phyloP scores from a whole-genome alignment of 2,888 invertebrate genomes.

The Drosophila stalkeri region DNA sequence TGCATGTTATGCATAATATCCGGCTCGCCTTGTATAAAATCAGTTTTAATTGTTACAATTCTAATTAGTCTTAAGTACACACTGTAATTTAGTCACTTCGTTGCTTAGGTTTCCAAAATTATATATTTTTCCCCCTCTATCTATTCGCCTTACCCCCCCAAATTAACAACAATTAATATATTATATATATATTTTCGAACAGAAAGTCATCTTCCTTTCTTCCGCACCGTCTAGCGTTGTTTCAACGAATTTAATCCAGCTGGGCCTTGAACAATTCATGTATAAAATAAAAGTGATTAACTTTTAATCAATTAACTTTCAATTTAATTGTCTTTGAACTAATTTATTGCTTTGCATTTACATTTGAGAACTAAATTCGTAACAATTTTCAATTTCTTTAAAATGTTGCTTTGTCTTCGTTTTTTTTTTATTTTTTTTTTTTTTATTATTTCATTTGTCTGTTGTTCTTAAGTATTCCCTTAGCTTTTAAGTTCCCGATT shows the following conservation, averaged over 20 bases:
- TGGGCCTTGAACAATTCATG: conserved; percentile 43
- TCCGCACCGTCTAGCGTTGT: conserved; percentile 33
- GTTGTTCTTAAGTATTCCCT: conserved; percentile 62
- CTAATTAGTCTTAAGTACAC: conserved; percentile 63
- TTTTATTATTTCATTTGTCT: neutral
- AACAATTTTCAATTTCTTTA: neutral
- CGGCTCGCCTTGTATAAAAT: conserved; percentile 67
- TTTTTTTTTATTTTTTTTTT: conserved; percentile 13
- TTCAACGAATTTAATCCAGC: conserved; percentile 66
- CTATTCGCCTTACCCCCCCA: neutral
- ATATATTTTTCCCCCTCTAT: neutral
- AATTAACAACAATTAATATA: conserved; percentile 1
- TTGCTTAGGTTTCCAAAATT: conserved; percentile 61
- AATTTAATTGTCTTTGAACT: neutral
- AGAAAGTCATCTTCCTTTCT: conserved; percentile 15
- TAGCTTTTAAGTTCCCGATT: conserved; percentile 61
- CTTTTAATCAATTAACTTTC: neutral
- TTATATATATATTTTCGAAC: neutral
- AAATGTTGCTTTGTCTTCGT: neutral
- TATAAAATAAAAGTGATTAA: neutral
- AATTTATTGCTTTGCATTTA: conserved; percentile 36
- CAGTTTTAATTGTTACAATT: conserved; percentile 74
- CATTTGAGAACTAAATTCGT: conserved; percentile 29
- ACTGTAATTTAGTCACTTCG: conserved; percentile 73
- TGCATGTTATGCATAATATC: conserved; percentile 12